Percentiles rank a stretch among this genome's conserved stretches.
Evolutionary conservation across 53 echinoderm and acorn worm species (phyloP).

Genomic region (Mesocentrotus franciscanus): DNA sequence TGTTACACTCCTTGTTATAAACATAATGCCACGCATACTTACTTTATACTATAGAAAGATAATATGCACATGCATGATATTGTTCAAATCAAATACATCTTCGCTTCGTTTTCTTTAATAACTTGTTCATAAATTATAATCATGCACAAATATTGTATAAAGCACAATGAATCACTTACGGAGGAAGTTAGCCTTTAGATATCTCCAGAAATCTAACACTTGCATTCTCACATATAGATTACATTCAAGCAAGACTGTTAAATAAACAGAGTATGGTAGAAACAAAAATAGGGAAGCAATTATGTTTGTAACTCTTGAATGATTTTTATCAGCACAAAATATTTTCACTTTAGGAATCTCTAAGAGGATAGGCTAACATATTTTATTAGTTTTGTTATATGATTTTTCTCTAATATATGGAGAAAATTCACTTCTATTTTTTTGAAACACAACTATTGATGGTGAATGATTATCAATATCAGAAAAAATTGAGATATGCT

Average conservation of each 20-base stretch:
- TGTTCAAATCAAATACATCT: neutral
- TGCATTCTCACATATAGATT: neutral
- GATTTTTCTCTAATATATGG: no score
- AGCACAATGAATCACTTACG: neutral
- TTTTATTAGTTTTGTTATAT: no score
- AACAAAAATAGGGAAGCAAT: neutral
- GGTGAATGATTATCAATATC: no score
- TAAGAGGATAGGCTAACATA: no score
- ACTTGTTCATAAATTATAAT: neutral
- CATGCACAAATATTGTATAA: neutral
- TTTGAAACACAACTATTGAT: no score
- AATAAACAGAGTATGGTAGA: neutral
- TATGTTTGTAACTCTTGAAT: neutral
- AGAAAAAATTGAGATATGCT: neutral
- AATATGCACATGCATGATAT: conserved; percentile 18
- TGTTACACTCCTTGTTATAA: conserved; percentile 5
- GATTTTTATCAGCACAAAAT: neutral
- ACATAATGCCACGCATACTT: conserved; percentile 3
- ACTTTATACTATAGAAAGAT: neutral
- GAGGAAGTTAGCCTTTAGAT: neutral
- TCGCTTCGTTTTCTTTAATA: neutral
- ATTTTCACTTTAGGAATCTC: no score
- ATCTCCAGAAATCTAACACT: neutral
- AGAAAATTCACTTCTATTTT: no score
- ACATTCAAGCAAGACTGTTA: neutral